A percentile compares a stretch with the other conserved stretches of the same genome.
These are phyloP conservation scores for Xenopus petersii DNA, from an alignment of 2,797 vertebrate species.

Conservation along the genomic window DNA sequence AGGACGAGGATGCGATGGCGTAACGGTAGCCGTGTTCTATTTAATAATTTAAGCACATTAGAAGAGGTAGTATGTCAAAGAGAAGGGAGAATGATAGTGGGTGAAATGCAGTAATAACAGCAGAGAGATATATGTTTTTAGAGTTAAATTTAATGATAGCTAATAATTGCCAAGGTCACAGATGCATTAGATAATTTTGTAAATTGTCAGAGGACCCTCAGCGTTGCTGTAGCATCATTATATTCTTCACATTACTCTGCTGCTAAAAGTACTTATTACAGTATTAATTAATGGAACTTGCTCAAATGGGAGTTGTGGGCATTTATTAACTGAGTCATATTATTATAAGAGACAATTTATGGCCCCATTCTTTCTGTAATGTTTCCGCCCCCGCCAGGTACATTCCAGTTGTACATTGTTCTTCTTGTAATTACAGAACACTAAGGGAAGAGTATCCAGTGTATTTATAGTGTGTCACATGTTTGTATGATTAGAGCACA, in stretches of 20 bases:
- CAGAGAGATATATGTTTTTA: constrained; percentile 24
- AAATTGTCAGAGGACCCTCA: neutral
- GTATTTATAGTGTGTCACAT: too few relatives aligned
- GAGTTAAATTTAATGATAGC: constrained; percentile 21
- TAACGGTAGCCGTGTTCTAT: neutral
- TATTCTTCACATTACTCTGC: constrained; percentile 1
- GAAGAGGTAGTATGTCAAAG: constrained; percentile 28
- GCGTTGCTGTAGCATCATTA: constrained; percentile 7
- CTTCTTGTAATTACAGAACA: too few relatives aligned
- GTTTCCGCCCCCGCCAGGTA: neutral
- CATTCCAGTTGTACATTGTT: too few relatives aligned
- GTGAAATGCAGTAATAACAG: constrained; percentile 29
- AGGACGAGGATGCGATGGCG: neutral
- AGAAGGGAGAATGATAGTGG: neutral
- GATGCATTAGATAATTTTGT: constrained; percentile 16
- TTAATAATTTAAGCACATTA: constrained; percentile 43
- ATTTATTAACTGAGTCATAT: neutral
- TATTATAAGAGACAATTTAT: neutral
- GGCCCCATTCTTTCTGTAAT: neutral
- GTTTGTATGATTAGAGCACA: too few relatives aligned
- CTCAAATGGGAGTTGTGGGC: neutral
- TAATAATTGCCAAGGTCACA: constrained; percentile 32
- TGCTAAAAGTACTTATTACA: neutral
- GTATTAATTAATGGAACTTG: constrained; percentile 2
- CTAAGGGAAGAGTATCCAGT: too few relatives aligned